Evolutionary conservation across 2,797 vertebrate species (phyloP).

Genomic region (Babyrousa celebensis): DNA sequence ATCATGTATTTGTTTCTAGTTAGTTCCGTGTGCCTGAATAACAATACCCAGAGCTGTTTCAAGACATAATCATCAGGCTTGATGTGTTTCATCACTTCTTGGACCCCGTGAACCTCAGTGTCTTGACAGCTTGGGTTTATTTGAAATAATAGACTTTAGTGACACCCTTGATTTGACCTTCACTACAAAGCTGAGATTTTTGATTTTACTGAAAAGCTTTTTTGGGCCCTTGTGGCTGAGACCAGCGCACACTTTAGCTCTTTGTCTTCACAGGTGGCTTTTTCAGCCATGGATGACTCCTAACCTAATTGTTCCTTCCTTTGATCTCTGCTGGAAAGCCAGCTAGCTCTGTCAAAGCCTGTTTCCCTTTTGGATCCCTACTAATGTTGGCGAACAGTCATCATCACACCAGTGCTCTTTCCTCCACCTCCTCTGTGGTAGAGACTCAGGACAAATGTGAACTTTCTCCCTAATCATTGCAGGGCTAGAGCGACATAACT

Average conservation of each 20-base stretch:
- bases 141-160: neutral
- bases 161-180: neutral
- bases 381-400: too few species aligned
- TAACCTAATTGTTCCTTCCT: neutral
- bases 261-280: neutral
- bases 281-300: neutral
- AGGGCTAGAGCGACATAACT: neutral
- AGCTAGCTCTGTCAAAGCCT: rapidly evolving
- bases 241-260: rapidly evolving
- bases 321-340: neutral
- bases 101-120: neutral
- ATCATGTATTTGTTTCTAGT: neutral
- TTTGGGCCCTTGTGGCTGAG: neutral
- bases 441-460: neutral
- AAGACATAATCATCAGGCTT: neutral
- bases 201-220: neutral
- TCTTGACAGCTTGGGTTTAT: neutral
- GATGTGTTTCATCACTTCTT: neutral
- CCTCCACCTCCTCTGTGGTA: neutral
- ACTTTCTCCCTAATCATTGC: neutral
- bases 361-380: neutral
- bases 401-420: neutral
- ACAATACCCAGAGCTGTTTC: neutral
- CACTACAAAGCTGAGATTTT: neutral
- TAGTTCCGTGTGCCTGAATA: neutral